Base-by-base conservation (phyloP, 2,888 invertebrate genomes). In the Pasiphila rectangulata region DNA sequence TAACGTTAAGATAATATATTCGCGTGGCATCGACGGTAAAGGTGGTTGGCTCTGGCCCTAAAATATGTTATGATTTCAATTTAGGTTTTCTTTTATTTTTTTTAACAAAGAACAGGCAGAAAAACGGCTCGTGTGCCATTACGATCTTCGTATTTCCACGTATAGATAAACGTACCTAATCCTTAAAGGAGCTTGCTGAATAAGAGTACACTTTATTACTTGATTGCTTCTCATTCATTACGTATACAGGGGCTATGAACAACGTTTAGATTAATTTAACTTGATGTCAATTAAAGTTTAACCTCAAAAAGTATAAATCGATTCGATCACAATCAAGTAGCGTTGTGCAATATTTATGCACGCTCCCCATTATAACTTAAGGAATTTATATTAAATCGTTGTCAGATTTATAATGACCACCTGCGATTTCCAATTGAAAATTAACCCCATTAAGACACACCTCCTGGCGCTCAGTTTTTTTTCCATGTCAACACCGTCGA, bases 371-470 rank as follows among this genome's bases (percentile, higher is more conserved):
- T 73, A 75, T 57, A 67, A 69, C 64, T 58, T 64, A 61, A 66
- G 67, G 72, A 67, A 77, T 80, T 78, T 75, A 75, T 78, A 77
- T 71, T 72, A 78, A 79, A 75, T 69, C 67, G 43, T 58, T 46
- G 55, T 61, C 72, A 80, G 76, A 83, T 82, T 79, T 79, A 79
- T 77, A 74, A 76, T 73, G 79, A 75, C 85, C 84, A 86, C 84
- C 83, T 71, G 78, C 75, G 79, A 74, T 74, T 72, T 68, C 65
- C 79, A 79, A 88, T 87, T 87, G 84, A 86, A 87, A 85, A 85
- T 87, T 85, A 83, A 82, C 84, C 83, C 81, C 78, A 72, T 79
- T 80, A 76, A 75, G 77, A 75, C 75, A 79, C 83, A 72, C 80
- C 83, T 81, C 78, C 75, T 76, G 81, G 78, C 75, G 81, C 65